Conservation (phyloP, 2,113 vertebrate species). For the Acanthisitta chloris region DNA sequence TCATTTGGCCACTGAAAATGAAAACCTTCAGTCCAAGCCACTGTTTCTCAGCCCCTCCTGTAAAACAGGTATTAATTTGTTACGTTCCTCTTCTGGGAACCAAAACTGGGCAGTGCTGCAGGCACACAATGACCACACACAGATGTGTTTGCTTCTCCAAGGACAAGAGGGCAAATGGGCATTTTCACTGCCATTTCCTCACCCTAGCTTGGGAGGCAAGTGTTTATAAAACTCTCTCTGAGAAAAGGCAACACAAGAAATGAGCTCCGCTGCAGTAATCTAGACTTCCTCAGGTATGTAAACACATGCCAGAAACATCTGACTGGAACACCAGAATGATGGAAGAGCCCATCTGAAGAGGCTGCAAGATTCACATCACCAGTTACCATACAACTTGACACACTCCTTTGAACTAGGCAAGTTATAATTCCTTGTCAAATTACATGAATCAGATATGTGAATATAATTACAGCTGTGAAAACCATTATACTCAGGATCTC, state of each 20-base stretch:
- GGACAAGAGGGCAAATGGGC: neutral
- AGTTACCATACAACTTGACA: neutral
- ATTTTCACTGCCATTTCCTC: neutral
- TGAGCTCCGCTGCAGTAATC: neutral
- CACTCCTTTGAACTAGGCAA: neutral
- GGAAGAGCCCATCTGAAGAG: neutral
- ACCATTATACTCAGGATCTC: conserved; percentile 19
- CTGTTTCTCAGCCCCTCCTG: neutral
- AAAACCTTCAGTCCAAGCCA: neutral
- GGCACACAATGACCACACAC: neutral
- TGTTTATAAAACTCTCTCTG: conserved; percentile 1
- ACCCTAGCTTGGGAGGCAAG: neutral
- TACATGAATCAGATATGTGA: conserved; percentile 18
- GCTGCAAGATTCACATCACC: neutral
- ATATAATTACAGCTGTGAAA: conserved; percentile 47
- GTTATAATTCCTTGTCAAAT: conserved; percentile 48
- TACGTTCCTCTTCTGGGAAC: neutral
- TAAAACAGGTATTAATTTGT: neutral
- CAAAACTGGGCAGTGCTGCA: neutral
- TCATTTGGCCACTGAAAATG: neutral
- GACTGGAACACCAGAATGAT: neutral
- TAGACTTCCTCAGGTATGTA: neutral
- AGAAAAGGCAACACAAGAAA: neutral
- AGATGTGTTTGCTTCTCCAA: neutral
- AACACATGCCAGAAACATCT: neutral